Conservation (phyloP, 2,888 invertebrate species). For the Clostera curtula region DNA sequence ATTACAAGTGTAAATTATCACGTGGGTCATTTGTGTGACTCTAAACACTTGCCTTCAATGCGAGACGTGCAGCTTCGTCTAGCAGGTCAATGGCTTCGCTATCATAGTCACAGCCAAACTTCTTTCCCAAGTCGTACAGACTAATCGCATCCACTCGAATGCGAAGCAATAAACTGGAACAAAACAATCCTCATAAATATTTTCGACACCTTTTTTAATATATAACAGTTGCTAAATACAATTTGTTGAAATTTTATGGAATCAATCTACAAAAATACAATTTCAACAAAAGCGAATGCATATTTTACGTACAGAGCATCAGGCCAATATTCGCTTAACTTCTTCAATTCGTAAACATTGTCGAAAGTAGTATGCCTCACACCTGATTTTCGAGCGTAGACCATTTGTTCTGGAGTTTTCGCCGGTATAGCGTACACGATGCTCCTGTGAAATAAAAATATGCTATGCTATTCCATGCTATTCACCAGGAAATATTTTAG, state of each 20-base stretch:
- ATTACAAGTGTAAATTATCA: no score
- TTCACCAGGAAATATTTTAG: no score
- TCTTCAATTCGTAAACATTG: conserved; percentile 27
- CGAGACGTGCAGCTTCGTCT: conserved; percentile 32
- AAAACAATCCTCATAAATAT: no score
- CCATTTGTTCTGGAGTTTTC: conserved; percentile 33
- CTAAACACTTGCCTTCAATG: conserved; percentile 25
- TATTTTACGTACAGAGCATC: conserved; percentile 34
- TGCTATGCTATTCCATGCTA: no score
- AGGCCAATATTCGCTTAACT: conserved; percentile 32
- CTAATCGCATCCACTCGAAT: conserved; percentile 29
- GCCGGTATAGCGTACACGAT: conserved; percentile 34
- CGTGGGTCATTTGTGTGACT: no score
- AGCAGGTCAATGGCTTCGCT: conserved; percentile 30
- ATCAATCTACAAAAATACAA: no score
- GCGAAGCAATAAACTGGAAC: conserved; percentile 24
- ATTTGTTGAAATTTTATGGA: no score
- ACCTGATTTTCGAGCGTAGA: conserved; percentile 27
- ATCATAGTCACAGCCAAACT: conserved; percentile 36
- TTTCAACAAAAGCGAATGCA: no score
- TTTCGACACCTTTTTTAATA: no score
- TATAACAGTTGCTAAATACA: no score
- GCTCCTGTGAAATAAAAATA: no score
- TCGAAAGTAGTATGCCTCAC: conserved; percentile 34
- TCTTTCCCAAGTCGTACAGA: conserved; percentile 27